Evolutionary conservation across 1,140 invertebrate genomes (phyloP), one percentile per base, ranked within the genome.

Genomic region (Elysia chlorotica): DNA sequence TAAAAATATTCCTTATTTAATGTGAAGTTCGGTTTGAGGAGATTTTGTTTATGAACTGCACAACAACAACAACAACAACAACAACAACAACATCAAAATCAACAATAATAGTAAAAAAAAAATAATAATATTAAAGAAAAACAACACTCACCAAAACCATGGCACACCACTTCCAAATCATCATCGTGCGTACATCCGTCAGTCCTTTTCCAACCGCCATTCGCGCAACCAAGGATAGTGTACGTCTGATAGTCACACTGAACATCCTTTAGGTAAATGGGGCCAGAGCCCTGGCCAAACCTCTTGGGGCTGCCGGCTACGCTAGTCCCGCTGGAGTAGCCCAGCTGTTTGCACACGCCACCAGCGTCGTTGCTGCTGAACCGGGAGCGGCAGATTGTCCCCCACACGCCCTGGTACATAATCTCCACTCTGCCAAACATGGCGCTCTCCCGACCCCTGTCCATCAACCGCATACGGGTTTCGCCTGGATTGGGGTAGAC

Each of bases 361-460:
- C 91, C 87, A 0, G 92, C 93, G 79, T 93, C 90, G 23, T 86
- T 88, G 35, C 92, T 84, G 0, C 90, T 90, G 80, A 93, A 94
- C 63, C 90, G 89, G 79, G 93, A 92, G 81, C 93, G 92, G 81
- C 93, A 94, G 21, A 95, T 89, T 75, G 91, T 91, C 0, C 93
- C 93, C 90, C 91, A 92, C 63, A 89, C 87, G 1, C 91, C 92
- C 75, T 90, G 89, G 23, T 92, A 89, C 87, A 90, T 92, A 1
- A 94, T 89, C 88, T 94, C 92, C 3, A 94, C 82, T 63, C 91
- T 87, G 4, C 93, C 93, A 82, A 69, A 65, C 2, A 53, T 10
- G 25, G 10, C 23, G 3, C 10, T 19, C 37, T 59, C 31, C 33
- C 2, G n/a, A 6, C 31, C 36, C 30, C 59, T 28, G 54, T 70